phyloP scores from a whole-genome alignment of 2,888 invertebrate species.

The Nomada fucata region DNA sequence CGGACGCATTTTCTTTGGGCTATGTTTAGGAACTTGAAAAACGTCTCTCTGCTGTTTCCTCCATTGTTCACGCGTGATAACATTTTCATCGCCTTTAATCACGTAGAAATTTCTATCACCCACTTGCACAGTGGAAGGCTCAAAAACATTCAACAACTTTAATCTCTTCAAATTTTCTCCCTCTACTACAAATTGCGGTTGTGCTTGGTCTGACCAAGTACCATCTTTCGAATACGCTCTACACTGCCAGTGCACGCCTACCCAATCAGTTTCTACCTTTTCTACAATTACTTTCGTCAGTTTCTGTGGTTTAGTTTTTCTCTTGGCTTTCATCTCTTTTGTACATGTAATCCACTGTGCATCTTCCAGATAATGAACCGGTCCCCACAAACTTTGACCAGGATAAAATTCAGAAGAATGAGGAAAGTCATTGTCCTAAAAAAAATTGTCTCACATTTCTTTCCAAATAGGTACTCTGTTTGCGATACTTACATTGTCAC shows the following conservation, averaged over 20 bases:
- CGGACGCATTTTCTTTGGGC: slow-evolving; percentile 79
- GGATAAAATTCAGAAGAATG: slow-evolving; percentile 87
- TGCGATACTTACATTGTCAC: slow-evolving; percentile 85
- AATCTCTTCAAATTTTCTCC: slow-evolving; percentile 93
- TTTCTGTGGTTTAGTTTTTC: slow-evolving; percentile 83
- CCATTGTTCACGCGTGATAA: slow-evolving; percentile 92
- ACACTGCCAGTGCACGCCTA: slow-evolving; percentile 95
- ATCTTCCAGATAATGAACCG: slow-evolving; percentile 90
- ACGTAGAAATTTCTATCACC: slow-evolving; percentile 94
- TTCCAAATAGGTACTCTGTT: background rate
- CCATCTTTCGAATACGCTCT: slow-evolving; percentile 88
- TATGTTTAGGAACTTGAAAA: slow-evolving; percentile 82
- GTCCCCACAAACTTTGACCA: slow-evolving; percentile 91
- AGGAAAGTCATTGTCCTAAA: slow-evolving; percentile 86
- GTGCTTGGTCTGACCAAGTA: slow-evolving; percentile 87
- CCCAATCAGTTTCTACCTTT: slow-evolving; percentile 91
- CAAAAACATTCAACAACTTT: slow-evolving; percentile 93
- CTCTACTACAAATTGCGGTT: slow-evolving; percentile 88
- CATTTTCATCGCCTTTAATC: slow-evolving; percentile 90
- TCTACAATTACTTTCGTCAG: slow-evolving; percentile 89
- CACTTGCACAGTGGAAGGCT: slow-evolving; percentile 94
- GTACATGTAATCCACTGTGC: slow-evolving; percentile 93
- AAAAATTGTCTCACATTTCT: slow-evolving; percentile 36
- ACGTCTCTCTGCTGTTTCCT: slow-evolving; percentile 83
- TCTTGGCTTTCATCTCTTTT: slow-evolving; percentile 88